These are phyloP conservation scores for Ranitomeya imitator DNA, from an alignment of 2,113 vertebrate genomes.

Conservation along the genomic window DNA sequence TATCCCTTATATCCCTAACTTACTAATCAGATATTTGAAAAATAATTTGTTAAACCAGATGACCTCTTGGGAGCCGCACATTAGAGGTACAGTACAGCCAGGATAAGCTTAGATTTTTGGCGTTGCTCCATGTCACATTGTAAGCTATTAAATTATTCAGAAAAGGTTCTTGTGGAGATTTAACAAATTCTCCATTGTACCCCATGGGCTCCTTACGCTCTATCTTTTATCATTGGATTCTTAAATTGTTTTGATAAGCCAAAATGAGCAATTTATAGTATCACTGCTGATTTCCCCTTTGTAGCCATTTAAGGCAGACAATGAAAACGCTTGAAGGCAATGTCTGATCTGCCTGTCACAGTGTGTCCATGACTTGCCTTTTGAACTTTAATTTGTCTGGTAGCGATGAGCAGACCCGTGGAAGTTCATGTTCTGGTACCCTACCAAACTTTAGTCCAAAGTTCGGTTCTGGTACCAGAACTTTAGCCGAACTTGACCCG, in stretches of 20 bases:
- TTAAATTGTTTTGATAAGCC: neutral
- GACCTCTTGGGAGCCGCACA: neutral
- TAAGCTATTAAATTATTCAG: neutral
- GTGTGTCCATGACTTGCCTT: neutral
- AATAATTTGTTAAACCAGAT: too few relatives aligned
- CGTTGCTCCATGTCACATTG: neutral
- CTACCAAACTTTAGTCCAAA: too few relatives aligned
- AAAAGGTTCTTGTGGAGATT: neutral
- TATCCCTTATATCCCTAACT: too few relatives aligned
- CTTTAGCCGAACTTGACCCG: too few relatives aligned
- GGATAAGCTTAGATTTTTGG: neutral
- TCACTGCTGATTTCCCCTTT: neutral
- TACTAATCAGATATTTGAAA: too few relatives aligned
- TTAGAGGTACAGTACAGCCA: neutral
- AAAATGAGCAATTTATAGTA: neutral
- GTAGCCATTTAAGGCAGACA: neutral
- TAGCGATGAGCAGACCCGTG: too few relatives aligned
- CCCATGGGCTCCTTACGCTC: neutral
- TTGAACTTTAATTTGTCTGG: neutral
- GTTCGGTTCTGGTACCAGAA: too few relatives aligned
- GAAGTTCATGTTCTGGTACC: too few relatives aligned
- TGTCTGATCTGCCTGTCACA: neutral
- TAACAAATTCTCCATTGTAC: neutral
- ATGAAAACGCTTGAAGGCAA: constrained; percentile 2
- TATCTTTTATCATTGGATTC: neutral